Base-by-base conservation (phyloP, 2,113 vertebrate genomes). In the Apodemus speciosus region DNA sequence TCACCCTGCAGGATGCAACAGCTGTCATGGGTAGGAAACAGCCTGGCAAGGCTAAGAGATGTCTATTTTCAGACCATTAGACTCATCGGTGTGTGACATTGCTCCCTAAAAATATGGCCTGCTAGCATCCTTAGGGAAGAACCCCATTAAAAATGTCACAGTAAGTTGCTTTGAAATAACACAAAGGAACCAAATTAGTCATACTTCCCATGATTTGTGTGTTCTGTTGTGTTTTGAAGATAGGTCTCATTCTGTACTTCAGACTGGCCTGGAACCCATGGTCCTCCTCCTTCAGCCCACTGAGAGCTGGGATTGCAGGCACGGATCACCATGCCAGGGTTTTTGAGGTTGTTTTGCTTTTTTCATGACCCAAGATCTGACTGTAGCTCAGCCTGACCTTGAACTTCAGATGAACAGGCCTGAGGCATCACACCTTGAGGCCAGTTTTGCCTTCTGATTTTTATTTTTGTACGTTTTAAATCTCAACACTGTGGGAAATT, bases 21-120 rank as follows among this genome's bases (percentile, higher is more conserved):
- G 51, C 71, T 13, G 0, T 68, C 35, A 11, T 20, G 25, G 88
- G 89, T 38, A 93, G 60, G 85, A 40, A 69, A 83, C 90, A 90
- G 30, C 68, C 86, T 73, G 81, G 89, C n/a, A 32, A 91, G 25
- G 43, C 60, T 43, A 62, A 60, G 40, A n/a, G 1, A 43, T 27
- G 0, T 18, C 2, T 92, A 85, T 83, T 79, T 97, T 89, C 83
- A 92, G 68, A 68, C 32, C 53, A 14, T 7, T 43, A 93, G n/a
- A 73, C 72, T 76, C 85, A 85, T 0, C 51, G 25, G 27, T 2
- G 1, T 64, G 20, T 88, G 46, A 8, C 81, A 76, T 73, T 88
- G 9, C 32, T 85, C 40, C 46, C 40, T 72, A 40, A 18, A 58
- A 90, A 56, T 66, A 60, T 72, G 68, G 53, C 92, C 77, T 85